These are phyloP conservation scores for Grammomys dolichurus DNA, from an alignment of 2,113 vertebrate species.

Conservation along the genomic window DNA sequence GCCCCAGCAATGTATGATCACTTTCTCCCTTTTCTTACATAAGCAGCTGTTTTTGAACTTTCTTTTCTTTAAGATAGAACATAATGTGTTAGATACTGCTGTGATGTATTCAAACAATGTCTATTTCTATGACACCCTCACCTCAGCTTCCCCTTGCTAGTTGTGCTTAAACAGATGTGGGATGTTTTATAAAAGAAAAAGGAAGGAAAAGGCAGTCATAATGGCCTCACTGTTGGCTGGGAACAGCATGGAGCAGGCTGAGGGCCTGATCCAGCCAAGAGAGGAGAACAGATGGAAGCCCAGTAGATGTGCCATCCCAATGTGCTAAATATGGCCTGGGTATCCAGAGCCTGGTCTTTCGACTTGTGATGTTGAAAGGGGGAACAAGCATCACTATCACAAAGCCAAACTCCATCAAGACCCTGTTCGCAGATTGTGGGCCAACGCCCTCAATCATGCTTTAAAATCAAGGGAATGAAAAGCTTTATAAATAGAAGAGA, in stretches of 20 bases:
- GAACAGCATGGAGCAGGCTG: too few species aligned
- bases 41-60: neutral
- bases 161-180: neutral
- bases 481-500: neutral
- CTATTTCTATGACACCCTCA: neutral
- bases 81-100: neutral
- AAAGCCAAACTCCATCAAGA: neutral
- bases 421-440: neutral
- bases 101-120: neutral
- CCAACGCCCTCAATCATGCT: accelerated
- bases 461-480: neutral
- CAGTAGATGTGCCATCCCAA: accelerated
- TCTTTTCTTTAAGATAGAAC: neutral
- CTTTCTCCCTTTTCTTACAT: neutral
- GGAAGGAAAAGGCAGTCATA: neutral
- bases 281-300: neutral
- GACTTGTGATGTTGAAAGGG: neutral
- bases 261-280: neutral
- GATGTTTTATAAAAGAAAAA: neutral
- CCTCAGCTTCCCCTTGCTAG: neutral
- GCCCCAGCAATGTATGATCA: neutral
- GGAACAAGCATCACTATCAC: accelerated
- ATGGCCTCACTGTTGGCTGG: too few species aligned
- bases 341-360: neutral
- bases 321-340: accelerated